Percentiles rank a stretch among this genome's conserved stretches.
phyloP scores from a whole-genome alignment of 2,888 invertebrate genomes.

The Malachius bipustulatus region DNA sequence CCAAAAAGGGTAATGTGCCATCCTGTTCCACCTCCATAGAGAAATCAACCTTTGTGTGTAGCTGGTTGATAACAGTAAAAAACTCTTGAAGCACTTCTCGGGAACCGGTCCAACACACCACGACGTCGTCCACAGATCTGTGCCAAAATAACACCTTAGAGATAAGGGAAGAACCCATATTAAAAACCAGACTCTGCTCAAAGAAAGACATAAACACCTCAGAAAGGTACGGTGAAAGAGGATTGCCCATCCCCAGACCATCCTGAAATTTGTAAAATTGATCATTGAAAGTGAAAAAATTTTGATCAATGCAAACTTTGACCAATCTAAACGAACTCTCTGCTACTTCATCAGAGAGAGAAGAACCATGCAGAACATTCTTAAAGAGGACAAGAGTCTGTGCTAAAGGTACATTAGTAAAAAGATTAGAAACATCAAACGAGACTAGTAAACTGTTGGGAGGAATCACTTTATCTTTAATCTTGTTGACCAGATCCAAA shows the following conservation, averaged over 20 bases:
- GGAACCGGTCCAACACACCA: not conserved
- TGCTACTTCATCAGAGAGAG: not conserved
- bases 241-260: not conserved
- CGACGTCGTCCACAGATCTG: not conserved
- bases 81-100: not conserved
- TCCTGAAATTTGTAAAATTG: not conserved
- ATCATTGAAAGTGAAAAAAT: not conserved
- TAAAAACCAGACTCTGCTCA: not conserved
- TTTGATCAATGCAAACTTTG: not conserved
- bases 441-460: not conserved
- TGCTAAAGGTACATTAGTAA: not conserved
- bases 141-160: not conserved
- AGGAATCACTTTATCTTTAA: not conserved
- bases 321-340: not conserved
- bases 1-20: not conserved
- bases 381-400: slow-evolving; percentile 1
- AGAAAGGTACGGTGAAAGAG: not conserved
- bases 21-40: not conserved
- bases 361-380: not conserved
- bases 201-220: slow-evolving; percentile 1
- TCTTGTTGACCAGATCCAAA: not conserved
- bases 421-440: slow-evolving; percentile 2
- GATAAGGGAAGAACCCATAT: not conserved
- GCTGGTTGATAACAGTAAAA: not conserved
- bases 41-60: not conserved